These are phyloP conservation scores for Diaperis boleti DNA, from an alignment of 2,888 invertebrate genomes.

Conservation along the genomic window DNA sequence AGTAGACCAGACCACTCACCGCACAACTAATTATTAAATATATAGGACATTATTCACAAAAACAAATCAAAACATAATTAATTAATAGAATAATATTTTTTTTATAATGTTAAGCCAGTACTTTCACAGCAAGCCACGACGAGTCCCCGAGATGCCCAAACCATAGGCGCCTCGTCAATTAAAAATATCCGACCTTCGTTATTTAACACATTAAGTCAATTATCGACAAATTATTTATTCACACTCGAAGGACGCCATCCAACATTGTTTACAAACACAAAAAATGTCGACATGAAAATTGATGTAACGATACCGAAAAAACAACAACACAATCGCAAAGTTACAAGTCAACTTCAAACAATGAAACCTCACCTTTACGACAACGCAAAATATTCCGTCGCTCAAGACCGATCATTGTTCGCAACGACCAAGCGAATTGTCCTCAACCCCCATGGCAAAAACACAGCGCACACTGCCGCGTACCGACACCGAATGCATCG, in stretches of 20 bases:
- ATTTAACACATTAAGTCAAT: too few relatives aligned
- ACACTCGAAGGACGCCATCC: neutral
- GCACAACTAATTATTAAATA: too few relatives aligned
- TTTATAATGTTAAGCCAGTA: too few relatives aligned
- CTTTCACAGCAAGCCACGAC: too few relatives aligned
- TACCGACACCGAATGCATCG: neutral
- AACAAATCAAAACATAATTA: too few relatives aligned
- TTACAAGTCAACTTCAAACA: slow-evolving; percentile 9
- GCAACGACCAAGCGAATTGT: slow-evolving; percentile 9
- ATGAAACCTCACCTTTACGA: slow-evolving; percentile 7
- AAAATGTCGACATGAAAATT: neutral
- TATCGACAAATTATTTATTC: too few relatives aligned
- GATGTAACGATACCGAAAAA: neutral
- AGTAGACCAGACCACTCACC: too few relatives aligned
- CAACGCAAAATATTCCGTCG: neutral
- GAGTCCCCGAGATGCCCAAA: too few relatives aligned
- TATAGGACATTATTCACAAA: too few relatives aligned
- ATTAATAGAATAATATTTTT: too few relatives aligned
- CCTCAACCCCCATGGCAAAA: slow-evolving; percentile 4
- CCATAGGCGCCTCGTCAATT: too few relatives aligned
- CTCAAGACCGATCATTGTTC: slow-evolving; percentile 16
- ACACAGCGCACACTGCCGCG: neutral
- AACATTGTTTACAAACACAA: neutral
- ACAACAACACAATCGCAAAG: neutral
- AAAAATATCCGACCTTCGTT: too few relatives aligned